Evolutionary conservation across 2,113 vertebrate species (phyloP), one percentile per base, ranked within the genome.

Genomic region (Nestor notabilis): DNA sequence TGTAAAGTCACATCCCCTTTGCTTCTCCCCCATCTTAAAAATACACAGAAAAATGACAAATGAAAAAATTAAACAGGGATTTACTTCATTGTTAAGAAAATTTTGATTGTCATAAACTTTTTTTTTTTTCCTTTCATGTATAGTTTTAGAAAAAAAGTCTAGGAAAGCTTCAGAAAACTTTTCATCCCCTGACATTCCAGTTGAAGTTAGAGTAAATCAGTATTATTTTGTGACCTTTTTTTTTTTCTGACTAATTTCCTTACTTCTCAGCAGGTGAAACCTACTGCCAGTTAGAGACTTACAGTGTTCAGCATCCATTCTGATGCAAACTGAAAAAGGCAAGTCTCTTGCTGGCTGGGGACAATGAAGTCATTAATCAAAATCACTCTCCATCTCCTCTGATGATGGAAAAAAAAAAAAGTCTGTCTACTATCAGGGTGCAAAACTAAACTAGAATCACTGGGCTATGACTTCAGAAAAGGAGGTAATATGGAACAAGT

Each of bases 341-440:
- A 95, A 82, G 94, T 79, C 61, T 97, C 94, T 97, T 97, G 96
- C 96, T 97, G 96, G 27, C 77, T 94, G 91, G 63, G 87, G 95
- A 96, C 95, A 96, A 97, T 96, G 94, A 91, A 96, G 84, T 95
- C 95, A 96, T 97, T 97, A 96, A 93, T 95, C 95, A 96, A 97
- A 97, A 97, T 96, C 93, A 93, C 89, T 87, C 49, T 91, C 46
- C 89, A 84, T 94, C 94, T 87, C 47, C 49, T 85, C 70, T 89
- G 87, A 95, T 96, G 93, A 91, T 80, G 87, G 66, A 9, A 2
- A 15, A 9, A 23, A 56, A 23, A 77, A 83, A 50, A 78, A 50
- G 13, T 68, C 93, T 75, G 27, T 17, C 93, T 95, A 56, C 78
- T 94, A 69, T 95, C 61, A 95, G 70, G 49, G 82, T 80, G 56